Conservation (phyloP, 1,140 invertebrate species). For the Sarcophaga peregrina region DNA sequence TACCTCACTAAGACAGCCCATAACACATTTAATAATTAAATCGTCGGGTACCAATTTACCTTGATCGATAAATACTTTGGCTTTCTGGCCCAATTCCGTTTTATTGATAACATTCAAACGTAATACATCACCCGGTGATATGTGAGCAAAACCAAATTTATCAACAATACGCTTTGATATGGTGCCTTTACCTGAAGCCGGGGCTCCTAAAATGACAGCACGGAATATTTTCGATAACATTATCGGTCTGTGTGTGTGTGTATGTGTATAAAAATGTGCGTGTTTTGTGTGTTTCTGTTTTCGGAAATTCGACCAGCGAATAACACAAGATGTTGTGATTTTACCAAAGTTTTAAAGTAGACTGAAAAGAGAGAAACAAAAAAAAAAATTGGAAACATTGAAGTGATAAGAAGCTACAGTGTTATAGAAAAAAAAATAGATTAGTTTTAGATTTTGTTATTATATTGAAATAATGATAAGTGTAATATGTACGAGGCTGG, state of each 20-base stretch:
- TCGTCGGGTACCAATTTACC: constrained; percentile 92
- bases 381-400: constrained; percentile 32
- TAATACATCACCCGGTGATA: constrained; percentile 94
- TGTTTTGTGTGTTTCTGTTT: background rate
- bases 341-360: background rate
- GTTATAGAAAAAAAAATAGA: background rate
- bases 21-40: constrained; percentile 85
- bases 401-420: constrained; percentile 26
- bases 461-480: background rate
- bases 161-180: constrained; percentile 90
- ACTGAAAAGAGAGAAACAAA: constrained; percentile 29
- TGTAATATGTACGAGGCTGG: background rate
- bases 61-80: constrained; percentile 80
- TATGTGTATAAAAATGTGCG: too few species aligned
- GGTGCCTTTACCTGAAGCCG: constrained; percentile 95
- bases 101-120: constrained; percentile 81
- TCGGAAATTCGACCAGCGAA: background rate
- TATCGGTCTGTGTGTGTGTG: background rate
- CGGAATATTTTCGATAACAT: constrained; percentile 66
- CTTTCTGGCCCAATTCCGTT: constrained; percentile 81
- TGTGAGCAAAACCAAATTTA: constrained; percentile 85
- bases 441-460: constrained; percentile 7
- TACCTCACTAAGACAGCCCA: constrained; percentile 78
- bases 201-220: constrained; percentile 71
- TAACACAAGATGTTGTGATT: background rate